Conservation (phyloP, 2,888 invertebrate genomes). For the Perdita meconis region DNA sequence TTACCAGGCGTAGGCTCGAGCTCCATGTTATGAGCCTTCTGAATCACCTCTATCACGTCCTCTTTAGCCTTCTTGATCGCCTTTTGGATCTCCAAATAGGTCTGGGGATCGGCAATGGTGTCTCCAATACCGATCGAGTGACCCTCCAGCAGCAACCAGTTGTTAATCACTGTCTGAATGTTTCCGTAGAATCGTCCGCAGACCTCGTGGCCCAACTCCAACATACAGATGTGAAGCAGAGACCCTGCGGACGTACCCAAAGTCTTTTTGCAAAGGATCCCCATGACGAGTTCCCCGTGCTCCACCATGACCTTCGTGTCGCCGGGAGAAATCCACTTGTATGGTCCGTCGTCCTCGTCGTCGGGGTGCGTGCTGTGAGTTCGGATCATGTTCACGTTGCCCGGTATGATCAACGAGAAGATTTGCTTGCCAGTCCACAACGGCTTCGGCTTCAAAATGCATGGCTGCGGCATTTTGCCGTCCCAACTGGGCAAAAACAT, state of each 20-base stretch:
- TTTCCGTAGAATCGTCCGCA: conserved; percentile 99
- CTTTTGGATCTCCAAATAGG: conserved; percentile 98
- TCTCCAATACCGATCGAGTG: conserved; percentile 99
- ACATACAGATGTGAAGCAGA: conserved; percentile 97
- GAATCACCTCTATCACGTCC: conserved; percentile 99
- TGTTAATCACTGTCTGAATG: conserved; percentile 99
- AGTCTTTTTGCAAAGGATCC: conserved; percentile 99
- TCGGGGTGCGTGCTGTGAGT: conserved; percentile 99
- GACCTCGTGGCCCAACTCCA: conserved; percentile 98
- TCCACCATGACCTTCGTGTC: conserved; percentile 99
- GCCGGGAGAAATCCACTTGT: conserved; percentile 99
- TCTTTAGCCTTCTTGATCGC: conserved; percentile 99
- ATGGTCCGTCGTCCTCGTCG: conserved; percentile 99
- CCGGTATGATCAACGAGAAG: conserved; percentile 97
- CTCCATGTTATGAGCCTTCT: conserved; percentile 99
- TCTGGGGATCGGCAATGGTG: conserved; percentile 99
- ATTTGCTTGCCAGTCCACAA: conserved; percentile 99
- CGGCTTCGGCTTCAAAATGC: conserved; percentile 97
- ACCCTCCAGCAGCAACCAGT: conserved; percentile 98
- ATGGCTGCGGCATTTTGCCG: conserved; percentile 99
- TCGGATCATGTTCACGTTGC: conserved; percentile 98
- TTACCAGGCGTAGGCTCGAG: conserved; percentile 99
- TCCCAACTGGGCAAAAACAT: conserved; percentile 99
- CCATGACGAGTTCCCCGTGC: conserved; percentile 98
- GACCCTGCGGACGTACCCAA: conserved; percentile 99